phyloP scores from a whole-genome alignment of 30 jellyfish, hydroid and myxozoan species.

The Euphysa ruthae region DNA sequence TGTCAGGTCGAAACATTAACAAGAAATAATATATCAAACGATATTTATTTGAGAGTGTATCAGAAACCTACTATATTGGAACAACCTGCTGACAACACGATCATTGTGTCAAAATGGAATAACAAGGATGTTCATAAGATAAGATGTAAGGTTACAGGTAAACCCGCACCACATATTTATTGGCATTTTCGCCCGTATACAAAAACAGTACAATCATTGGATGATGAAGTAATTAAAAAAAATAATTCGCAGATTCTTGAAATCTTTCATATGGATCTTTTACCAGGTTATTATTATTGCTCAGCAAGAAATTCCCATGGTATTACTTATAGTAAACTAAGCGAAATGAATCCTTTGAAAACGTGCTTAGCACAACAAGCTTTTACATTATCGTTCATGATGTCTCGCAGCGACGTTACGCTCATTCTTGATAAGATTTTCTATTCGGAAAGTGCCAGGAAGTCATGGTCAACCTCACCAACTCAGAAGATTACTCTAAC shows the following conservation, averaged over 20 bases:
- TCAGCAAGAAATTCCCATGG: conserved; percentile 8
- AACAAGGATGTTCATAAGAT: background rate
- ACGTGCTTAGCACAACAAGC: conserved; percentile 16
- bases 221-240: background rate
- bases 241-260: background rate
- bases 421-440: background rate
- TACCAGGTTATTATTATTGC: conserved; percentile 14
- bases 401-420: conserved; percentile 8
- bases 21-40: background rate
- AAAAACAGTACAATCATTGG: background rate
- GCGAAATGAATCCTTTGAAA: conserved; percentile 1
- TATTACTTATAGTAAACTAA: background rate
- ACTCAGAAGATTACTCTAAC: conserved; percentile 7
- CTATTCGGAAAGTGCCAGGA: conserved; percentile 6
- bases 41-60: background rate
- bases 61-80: background rate
- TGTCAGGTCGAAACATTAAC: conserved; percentile 13
- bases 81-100: background rate
- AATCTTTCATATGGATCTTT: background rate
- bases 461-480: conserved; percentile 24
- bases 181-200: conserved; percentile 5
- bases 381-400: background rate
- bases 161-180: background rate
- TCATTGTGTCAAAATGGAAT: background rate
- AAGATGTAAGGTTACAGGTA: conserved; percentile 7